Evolutionary conservation across 2,113 vertebrate genomes (phyloP), one percentile per base, ranked within the genome.

Genomic region (Myrmophylax atrothorax): DNA sequence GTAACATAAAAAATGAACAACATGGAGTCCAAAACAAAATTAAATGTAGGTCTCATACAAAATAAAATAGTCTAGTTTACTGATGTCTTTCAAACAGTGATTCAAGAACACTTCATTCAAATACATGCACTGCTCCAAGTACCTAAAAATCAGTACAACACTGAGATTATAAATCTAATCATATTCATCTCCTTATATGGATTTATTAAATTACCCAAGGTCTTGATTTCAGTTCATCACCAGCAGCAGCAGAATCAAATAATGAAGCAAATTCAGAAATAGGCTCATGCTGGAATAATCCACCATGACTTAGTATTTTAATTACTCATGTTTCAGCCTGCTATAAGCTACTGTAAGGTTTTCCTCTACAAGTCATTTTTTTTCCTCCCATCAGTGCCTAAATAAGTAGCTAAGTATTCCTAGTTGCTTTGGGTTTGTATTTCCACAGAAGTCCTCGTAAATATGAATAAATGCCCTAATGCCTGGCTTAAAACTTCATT

Each of bases 131-230:
- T 95, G 47, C 47, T 89, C 23, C 56, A 87, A 88, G 58, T 18
- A 85, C 58, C 44, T 55, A 94, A 94, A 92, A 93, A 89, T 95
- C 75, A 91, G 59, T 56, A 81, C n/a, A 79, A 4, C 33, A 81
- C 0, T 44, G 56, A 86, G 35, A 80, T 49, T 77, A 67, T 64
- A 85, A 80, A 72, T 49, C 46, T 63, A 93, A 83, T 83, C 58
- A 86, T 70, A 88, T 63, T 90, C 35, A 74, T 70, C 64, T 85
- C 79, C 73, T 93, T 86, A 86, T 33, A 84, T 10, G 35, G 29
- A 85, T 94, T 91, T 93, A 94, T 90, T 91, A 88, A 80, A 95
- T 88, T 94, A 94, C 37, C 28, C 90, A 84, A 94, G n/a, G 44
- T 76, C 50, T 94, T 94, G 78, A 86, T 93, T 94, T 92, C 64